Percentiles rank a stretch among this genome's conserved stretches.
Conservation (phyloP, 2,888 invertebrate genomes). For the Drosophila antonietae region DNA sequence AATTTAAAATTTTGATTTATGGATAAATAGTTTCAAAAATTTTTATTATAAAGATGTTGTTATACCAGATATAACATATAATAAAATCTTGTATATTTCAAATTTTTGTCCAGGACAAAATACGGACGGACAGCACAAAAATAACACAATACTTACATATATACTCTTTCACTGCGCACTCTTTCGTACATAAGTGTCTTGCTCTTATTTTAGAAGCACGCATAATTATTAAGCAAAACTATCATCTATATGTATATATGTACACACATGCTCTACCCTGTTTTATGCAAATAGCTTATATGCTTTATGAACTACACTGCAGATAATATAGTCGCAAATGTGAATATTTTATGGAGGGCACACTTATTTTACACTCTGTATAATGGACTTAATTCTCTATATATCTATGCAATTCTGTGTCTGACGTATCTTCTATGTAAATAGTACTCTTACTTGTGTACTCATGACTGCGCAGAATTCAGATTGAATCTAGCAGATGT, state of each 20-base stretch:
- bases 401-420: slow-evolving; percentile 3
- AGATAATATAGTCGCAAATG: slow-evolving; percentile 9
- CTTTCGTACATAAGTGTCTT: no score
- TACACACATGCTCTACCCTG: not conserved
- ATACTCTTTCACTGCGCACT: no score
- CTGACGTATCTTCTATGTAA: not conserved
- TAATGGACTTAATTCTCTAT: not conserved
- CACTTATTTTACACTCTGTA: slow-evolving; percentile 7
- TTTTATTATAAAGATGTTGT: no score
- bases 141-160: no score
- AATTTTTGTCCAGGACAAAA: no score
- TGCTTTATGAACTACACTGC: slow-evolving; percentile 28
- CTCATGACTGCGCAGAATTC: slow-evolving; percentile 19
- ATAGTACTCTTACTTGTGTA: slow-evolving; percentile 20
- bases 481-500: slow-evolving; percentile 1
- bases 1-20: no score
- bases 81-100: no score
- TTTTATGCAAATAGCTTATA: slow-evolving; percentile 39
- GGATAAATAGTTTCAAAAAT: no score
- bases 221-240: slow-evolving; percentile 12
- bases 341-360: slow-evolving; percentile 26
- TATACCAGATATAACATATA: no score
- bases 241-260: not conserved
- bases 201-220: not conserved
- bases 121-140: no score